Conservation (phyloP, 2,113 vertebrate species). For the Xiphorhynchus elegans region DNA sequence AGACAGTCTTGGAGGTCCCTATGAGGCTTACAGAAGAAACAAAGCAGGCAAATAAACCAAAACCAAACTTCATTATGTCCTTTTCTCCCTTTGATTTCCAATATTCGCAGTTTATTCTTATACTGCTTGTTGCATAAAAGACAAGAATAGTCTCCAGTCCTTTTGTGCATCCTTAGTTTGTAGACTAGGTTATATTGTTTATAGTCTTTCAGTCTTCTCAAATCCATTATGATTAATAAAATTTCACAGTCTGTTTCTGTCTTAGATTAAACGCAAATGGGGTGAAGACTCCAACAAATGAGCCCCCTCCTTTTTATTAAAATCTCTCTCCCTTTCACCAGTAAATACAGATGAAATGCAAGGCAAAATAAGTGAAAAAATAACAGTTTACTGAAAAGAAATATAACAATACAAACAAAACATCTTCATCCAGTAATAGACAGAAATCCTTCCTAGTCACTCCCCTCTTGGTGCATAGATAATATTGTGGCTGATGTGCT, state of each 20-base stretch:
- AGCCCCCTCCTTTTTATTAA: background rate
- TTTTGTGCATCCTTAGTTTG: background rate
- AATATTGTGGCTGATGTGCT: background rate
- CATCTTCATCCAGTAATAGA: too few relatives aligned
- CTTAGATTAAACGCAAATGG: background rate
- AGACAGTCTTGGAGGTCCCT: background rate
- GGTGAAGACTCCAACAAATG: background rate
- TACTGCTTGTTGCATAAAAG: background rate
- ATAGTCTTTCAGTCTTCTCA: background rate
- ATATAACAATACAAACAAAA: too few relatives aligned
- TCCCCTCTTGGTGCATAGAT: background rate
- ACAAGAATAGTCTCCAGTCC: background rate
- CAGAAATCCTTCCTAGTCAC: background rate
- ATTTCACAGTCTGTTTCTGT: background rate
- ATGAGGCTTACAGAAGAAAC: background rate
- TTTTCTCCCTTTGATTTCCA: background rate
- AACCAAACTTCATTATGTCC: background rate
- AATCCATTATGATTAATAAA: background rate
- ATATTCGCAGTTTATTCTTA: background rate
- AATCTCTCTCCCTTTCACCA: background rate
- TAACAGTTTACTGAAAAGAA: too few relatives aligned
- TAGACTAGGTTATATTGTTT: background rate
- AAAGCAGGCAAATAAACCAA: background rate
- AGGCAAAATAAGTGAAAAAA: too few relatives aligned
- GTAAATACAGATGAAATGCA: background rate